Base-by-base conservation (phyloP, 1,140 invertebrate genomes). In the Saccostrea glomerata region DNA sequence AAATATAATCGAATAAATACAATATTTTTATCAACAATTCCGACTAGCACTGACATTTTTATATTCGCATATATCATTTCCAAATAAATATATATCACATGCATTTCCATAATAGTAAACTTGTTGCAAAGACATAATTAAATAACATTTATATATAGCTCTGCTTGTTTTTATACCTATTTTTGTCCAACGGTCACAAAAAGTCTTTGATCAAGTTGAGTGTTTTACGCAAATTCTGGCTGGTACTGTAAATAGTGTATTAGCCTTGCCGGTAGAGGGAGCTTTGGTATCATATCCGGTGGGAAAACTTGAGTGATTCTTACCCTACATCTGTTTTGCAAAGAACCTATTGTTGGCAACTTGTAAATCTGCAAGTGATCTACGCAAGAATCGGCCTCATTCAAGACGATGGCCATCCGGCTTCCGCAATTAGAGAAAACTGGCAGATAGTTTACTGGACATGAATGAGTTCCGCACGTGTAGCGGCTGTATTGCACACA, bases 321-420 rank as follows among this genome's bases (percentile, higher is more conserved):
- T 83, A 93, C 92, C 4, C 94, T 89, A 86, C 94, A 94, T 30
- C 94, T 89, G 85, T 92, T 94, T 91, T 95, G 94, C 20, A 95
- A 89, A 82, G 91, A 93, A 30, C 92, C 90, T 63, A 90, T 36
- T 23, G 88, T 93, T 11, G 94, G 94, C 55, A 95, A 91, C 85
- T 94, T 94, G 91, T 94, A 95, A 47, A 94, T 92, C 88, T 95
- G 93, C 25, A 95, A 91, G 87, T 93, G 93, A 87, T 94, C 93
- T 25, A 92, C 87, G 9, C 91, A 89, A 13, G 92, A 92, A 82
- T 94, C 94, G 82, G 90, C 90, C 70, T 93, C 92, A 91, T 95
- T 94, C 47, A 95, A 87, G 23, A 94, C 92, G n/a, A 95, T 92
- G 54, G 94, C 94, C 94, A 95, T 95, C 12, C 94, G 92, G 73